Evolutionary conservation across 37 sponge, comb jelly and placozoan genomes (phyloP), one percentile per base, ranked within the genome.

Genomic region (Ianthella basta): DNA sequence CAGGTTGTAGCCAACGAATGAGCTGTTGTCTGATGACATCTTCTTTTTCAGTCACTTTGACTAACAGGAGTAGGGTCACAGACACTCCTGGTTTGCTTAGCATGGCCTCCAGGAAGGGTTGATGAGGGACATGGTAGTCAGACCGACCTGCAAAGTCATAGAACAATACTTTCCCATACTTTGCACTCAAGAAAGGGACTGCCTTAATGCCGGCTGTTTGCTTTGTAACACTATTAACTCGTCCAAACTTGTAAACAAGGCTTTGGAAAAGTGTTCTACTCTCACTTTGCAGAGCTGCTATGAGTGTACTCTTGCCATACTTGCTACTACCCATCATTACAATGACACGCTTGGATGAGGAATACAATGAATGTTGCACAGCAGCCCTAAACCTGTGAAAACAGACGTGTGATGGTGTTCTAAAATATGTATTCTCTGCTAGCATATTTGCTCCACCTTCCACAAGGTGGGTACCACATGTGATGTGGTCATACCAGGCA

Each of bases 121-220:
- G 66, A 82, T 82, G 82, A 38, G 66, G 60, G 10, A 54, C 65
- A 82, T 82, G 63, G 67, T 82, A 82, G n/a, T 82, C 82, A 8
- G 32, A 23, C 0, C 61, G 82, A 24, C 82, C 82, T 39, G 82
- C 82, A 82, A 82, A 82, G 67, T 82, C 82, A 82, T 82, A 82
- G 15, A 82, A 23, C 16, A 24, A 38, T 27, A 82, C 82, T 38
- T 18, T 25, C 10, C 82, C 82, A 82, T 37, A 82, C 27, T 40
- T 60, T 12, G 60, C 24, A 64, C 82, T 82, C 1, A 8, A 16
- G 36, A 82, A 61, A 50, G 27, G 24, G 63, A 23, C 36, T 37
- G 82, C 54, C 19, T 64, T 15, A 20, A 82, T 38, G 21, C 82
- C 82, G 61, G 82, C 82, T 39, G 82, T 82, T 29, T 14, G 79